Evolutionary conservation across 1,140 invertebrate genomes (phyloP).

Genomic region (Nixonia krombeini): DNA sequence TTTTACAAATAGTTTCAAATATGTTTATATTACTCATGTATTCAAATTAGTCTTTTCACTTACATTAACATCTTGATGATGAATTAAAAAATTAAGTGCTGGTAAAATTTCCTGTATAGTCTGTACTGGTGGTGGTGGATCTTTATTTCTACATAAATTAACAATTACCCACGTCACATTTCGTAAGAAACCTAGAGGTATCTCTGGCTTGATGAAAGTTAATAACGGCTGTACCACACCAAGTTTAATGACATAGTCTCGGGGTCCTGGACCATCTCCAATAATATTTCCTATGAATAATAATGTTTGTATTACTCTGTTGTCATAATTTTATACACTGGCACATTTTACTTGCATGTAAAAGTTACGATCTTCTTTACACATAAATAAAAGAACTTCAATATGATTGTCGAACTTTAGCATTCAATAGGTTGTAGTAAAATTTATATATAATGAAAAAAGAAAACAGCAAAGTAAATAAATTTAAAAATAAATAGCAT

Average conservation of each 20-base stretch:
- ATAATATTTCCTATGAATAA: slow-evolving; percentile 82
- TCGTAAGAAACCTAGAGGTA: slow-evolving; percentile 92
- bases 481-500: too few relatives aligned
- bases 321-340: too few relatives aligned
- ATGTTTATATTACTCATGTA: too few relatives aligned
- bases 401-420: too few relatives aligned
- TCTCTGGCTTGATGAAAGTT: slow-evolving; percentile 93
- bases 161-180: slow-evolving; percentile 99
- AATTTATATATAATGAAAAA: too few relatives aligned
- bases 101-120: slow-evolving; percentile 96
- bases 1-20: too few relatives aligned
- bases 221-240: slow-evolving; percentile 92
- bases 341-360: too few relatives aligned
- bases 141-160: slow-evolving; percentile 96
- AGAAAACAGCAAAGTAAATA: too few relatives aligned
- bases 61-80: slow-evolving; percentile 96
- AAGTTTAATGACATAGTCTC: slow-evolving; percentile 93
- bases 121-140: slow-evolving; percentile 87
- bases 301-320: slow-evolving; percentile 14
- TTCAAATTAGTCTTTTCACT: too few relatives aligned
- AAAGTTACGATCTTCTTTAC: too few relatives aligned
- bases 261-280: slow-evolving; percentile 90
- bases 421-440: too few relatives aligned
- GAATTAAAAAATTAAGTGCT: slow-evolving; percentile 93
- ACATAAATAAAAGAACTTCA: too few relatives aligned